Base-by-base conservation (phyloP, 2,888 invertebrate genomes). In the Drosophila crucigera region DNA sequence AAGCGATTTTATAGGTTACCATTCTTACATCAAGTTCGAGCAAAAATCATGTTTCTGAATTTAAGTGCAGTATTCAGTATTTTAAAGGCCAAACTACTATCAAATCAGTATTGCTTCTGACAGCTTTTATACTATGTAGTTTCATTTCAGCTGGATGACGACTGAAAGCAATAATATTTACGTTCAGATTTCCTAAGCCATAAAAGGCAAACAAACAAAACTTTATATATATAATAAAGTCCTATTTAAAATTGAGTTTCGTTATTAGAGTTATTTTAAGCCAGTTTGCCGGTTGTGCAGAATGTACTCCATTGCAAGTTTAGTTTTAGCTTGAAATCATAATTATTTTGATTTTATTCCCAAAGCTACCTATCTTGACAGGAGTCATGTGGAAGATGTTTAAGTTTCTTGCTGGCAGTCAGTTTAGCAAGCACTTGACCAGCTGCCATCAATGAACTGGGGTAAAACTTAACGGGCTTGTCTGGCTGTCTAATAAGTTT, bases 401-500 rank as follows among this genome's bases (percentile, higher is more conserved):
- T 31, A 14, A 72, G 37, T 60, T 53, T 10, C 25, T 33, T 19
- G 28, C 47, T 49, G 47, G 30, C 35, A 68, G 71, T 52, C 63
- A 49, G 70, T 68, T 62, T 9, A 52, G 37, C 61, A 55, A 56
- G 63, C 73, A 77, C 77, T 86, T 87, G 86, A 76, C 65, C 81
- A 69, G 62, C 71, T 83, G 67, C 53, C 52, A 49, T 10, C 53
- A 49, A 37, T 70, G 69, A 35, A 35, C 41, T 58, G 31, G 22
- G 58, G 33, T 31, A 49, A 50, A 61, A 56, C 65, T 65, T 50
- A 58, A 49, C 33, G 55, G 33, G 39, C 71, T 59, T 65, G 67
- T 69, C 66, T 70, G 58, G 73, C 69, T 83, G 69, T 65, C 75
- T 81, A 87, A 91, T 91, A 87, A 87, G 79, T 81, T 89, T 89